Evolutionary conservation across 2,797 vertebrate genomes (phyloP), one percentile per base, ranked within the genome.

Genomic region (Danio choprae): DNA sequence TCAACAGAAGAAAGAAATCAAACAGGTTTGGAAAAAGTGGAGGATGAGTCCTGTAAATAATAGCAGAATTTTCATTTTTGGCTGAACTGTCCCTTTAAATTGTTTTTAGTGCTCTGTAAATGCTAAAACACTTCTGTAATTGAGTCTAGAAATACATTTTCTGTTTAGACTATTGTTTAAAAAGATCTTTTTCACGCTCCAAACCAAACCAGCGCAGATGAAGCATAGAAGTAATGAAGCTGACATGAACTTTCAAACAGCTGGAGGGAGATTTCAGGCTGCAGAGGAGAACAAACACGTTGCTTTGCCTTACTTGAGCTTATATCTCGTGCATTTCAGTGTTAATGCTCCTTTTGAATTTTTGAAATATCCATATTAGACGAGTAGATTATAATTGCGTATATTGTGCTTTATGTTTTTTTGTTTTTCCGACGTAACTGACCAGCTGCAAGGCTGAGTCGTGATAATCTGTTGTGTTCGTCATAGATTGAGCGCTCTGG

Each of bases 71-170:
- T 46, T 46, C 44, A 44, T 12, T 46, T 46, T 7, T 7, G 1
- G 4, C 11, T 46, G 44, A 46, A n/a, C 46, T 59, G 10, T 20
- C 7, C 43, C 9, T 15, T n/a, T 4, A 7, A 69, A n/a, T 18
- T 40, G 2, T 13, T 43, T 13, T 48, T 7, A 22, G 18, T 41
- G 12, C 51, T 13, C 13, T 65, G 18, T 69, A 68, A 77, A 64
- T 58, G 64, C 75, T 77, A 38, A 68, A 77, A 48, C 11, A 81
- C 69, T 20, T 18, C 75, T 85, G 63, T 68, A 75, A 81, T 89
- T 88, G 81, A 73, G 90, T 90, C 88, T 87, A 81, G 29, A 36
- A 63, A 80, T 72, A 16, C 65, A 75, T 77, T 80, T 76, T 50
- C 83, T 82, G 68, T 74, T 44, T 85, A 50, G 20, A 59, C 43